A percentile compares a stretch with the other conserved stretches of the same genome.
phyloP scores from a whole-genome alignment of 2,888 invertebrate species.

The Chloroclysta siterata region DNA sequence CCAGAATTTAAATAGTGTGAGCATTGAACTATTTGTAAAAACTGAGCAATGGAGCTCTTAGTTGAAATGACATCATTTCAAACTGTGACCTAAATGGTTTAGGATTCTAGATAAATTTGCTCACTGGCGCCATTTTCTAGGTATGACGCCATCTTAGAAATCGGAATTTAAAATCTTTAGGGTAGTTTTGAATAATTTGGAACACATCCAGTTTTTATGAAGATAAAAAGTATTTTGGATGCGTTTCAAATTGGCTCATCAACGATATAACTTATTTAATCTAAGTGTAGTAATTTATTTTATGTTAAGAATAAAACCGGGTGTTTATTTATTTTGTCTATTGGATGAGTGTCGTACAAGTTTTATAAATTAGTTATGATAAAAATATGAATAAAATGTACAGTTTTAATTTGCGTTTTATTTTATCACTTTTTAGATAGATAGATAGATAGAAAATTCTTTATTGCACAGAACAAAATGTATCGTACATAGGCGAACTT shows the following conservation, averaged over 20 bases:
- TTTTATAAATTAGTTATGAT: conserved; percentile 29
- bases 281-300: conserved; percentile 26
- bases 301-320: conserved; percentile 16
- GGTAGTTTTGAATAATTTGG: conserved; percentile 30
- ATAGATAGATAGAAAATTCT: too few relatives aligned
- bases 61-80: neutral
- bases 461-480: too few relatives aligned
- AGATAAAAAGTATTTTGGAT: conserved; percentile 31
- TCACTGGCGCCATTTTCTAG: conserved; percentile 60
- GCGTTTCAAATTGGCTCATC: conserved; percentile 32
- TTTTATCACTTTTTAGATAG: neutral
- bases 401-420: conserved; percentile 22
- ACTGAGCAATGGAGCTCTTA: neutral
- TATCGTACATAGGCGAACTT: too few relatives aligned
- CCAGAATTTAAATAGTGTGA: neutral
- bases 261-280: conserved; percentile 21
- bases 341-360: conserved; percentile 27
- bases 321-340: conserved; percentile 18
- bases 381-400: conserved; percentile 33
- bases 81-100: neutral
- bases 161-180: conserved; percentile 6
- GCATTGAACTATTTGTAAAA: neutral
- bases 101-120: conserved; percentile 26
- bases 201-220: conserved; percentile 37
- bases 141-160: conserved; percentile 47